A percentile compares a stretch with the other conserved stretches of the same genome.
Conservation (phyloP, 2,113 vertebrate genomes). For the Gnathonemus echidnorhynchus region DNA sequence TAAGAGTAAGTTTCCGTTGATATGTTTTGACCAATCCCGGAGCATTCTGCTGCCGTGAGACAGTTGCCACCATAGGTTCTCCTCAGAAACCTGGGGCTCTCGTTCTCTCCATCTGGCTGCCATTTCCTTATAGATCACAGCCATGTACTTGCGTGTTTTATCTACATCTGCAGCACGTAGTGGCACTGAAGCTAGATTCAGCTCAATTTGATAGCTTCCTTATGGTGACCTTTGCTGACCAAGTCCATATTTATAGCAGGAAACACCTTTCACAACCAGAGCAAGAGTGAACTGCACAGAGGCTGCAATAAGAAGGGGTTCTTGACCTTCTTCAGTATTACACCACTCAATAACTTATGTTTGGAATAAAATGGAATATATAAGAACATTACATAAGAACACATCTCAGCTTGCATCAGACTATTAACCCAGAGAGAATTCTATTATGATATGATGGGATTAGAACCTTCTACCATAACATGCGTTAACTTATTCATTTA, state of each 20-base stretch:
- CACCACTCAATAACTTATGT: not conserved
- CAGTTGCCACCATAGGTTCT: not conserved
- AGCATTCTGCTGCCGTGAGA: not conserved
- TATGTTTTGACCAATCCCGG: not conserved
- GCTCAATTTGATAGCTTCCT: not conserved
- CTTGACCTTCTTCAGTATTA: not conserved
- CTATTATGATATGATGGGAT: not conserved
- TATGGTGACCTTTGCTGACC: not conserved
- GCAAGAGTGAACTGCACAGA: not conserved
- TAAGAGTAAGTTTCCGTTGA: not conserved
- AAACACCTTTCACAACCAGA: not conserved
- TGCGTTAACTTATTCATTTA: not conserved
- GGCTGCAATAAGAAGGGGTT: not conserved
- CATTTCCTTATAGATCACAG: not conserved
- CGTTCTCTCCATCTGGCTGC: not conserved
- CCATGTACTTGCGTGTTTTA: not conserved
- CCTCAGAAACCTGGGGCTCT: not conserved
- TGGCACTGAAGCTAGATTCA: not conserved
- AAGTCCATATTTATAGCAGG: not conserved
- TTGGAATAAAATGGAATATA: not conserved
- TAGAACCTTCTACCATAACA: not conserved
- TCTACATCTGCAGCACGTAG: not conserved
- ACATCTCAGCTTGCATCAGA: not conserved
- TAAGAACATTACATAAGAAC: not conserved
- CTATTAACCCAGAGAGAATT: not conserved